Percentiles rank a stretch among this genome's conserved stretches.
Evolutionary conservation across 2,797 vertebrate species (phyloP).

Genomic region (Sphenodon punctatus): DNA sequence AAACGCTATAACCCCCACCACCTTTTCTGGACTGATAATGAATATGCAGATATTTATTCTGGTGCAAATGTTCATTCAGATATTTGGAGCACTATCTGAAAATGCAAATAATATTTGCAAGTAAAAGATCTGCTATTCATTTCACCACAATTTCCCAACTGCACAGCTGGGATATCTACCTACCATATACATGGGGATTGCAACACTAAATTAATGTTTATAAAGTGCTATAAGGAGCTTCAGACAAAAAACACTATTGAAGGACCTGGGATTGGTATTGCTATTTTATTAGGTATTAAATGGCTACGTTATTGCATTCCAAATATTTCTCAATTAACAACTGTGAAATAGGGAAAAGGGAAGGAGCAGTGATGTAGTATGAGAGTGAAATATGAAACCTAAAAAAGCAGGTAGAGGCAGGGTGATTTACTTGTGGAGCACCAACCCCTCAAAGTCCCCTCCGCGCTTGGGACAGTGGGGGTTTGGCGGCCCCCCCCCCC

Average conservation of each 20-base stretch:
- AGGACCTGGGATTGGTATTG: background rate
- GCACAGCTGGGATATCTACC: background rate
- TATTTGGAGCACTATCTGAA: no score
- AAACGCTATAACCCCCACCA: no score
- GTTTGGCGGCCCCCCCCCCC: no score
- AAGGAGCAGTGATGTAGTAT: background rate
- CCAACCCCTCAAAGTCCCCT: background rate
- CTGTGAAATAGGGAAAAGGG: background rate
- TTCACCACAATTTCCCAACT: background rate
- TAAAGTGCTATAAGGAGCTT: background rate
- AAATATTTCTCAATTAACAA: background rate
- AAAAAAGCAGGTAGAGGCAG: fast-evolving
- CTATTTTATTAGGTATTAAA: background rate
- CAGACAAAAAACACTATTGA: background rate
- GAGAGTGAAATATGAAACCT: background rate
- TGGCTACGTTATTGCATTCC: background rate
- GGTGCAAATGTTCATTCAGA: no score
- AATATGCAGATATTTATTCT: no score
- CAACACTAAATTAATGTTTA: background rate
- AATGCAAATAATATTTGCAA: no score
- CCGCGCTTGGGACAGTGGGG: no score
- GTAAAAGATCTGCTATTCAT: no score
- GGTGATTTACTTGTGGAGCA: background rate
- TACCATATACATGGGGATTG: background rate
- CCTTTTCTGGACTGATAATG: no score